phyloP scores from a whole-genome alignment of 2,888 invertebrate genomes.

The Idaea biselata region DNA sequence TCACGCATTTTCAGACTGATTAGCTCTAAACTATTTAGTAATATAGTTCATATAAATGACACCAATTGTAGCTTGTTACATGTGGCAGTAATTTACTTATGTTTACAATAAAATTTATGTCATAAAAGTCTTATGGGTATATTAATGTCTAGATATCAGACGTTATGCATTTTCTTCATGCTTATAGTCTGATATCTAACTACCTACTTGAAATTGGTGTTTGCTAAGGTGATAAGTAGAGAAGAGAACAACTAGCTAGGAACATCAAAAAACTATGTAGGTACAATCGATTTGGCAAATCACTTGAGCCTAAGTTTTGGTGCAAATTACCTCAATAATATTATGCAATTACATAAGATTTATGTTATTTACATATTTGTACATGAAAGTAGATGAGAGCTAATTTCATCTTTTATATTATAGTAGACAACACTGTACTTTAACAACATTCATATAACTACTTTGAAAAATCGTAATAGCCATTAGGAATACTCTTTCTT shows the following conservation, averaged over 20 bases:
- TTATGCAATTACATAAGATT: constrained; percentile 29
- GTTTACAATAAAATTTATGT: background rate
- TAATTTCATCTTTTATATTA: constrained; percentile 8
- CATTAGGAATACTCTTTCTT: constrained; percentile 8
- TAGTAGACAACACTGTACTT: constrained; percentile 24
- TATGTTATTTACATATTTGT: constrained; percentile 12
- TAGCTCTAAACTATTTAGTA: no score
- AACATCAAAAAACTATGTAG: constrained; percentile 32
- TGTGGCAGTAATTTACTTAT: background rate
- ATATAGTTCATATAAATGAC: background rate
- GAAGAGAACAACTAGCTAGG: constrained; percentile 8
- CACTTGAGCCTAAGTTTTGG: constrained; percentile 59
- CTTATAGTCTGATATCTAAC: background rate
- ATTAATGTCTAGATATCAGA: background rate
- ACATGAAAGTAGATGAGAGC: constrained; percentile 20
- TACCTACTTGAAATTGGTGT: background rate
- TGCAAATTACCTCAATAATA: constrained; percentile 26
- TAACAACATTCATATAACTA: constrained; percentile 31
- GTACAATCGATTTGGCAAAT: constrained; percentile 73
- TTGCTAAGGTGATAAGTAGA: background rate
- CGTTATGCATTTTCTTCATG: background rate
- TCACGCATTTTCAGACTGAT: no score
- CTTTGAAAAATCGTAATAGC: constrained; percentile 6
- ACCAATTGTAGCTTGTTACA: background rate
- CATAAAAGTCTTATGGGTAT: background rate